Evolutionary conservation across 2,888 invertebrate species (phyloP).

Genomic region (Drosophila histrio): DNA sequence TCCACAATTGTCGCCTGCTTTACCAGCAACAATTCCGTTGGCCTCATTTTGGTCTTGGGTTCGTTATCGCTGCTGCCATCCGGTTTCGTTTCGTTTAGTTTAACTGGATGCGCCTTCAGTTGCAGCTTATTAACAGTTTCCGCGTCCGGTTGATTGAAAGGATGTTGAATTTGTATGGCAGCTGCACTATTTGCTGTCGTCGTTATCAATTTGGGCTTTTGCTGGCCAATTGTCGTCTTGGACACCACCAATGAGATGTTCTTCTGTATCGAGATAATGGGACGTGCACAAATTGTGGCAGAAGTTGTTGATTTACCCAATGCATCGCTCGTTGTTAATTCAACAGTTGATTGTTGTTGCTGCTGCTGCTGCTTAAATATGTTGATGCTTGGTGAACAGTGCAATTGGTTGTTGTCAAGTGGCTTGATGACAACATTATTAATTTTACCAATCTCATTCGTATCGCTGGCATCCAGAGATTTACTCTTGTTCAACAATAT

Average conservation of each 20-base stretch:
- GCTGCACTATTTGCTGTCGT: conserved; percentile 44
- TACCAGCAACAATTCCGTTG: conserved; percentile 38
- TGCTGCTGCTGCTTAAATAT: conserved; percentile 86
- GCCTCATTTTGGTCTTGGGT: conserved; percentile 42
- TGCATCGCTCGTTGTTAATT: conserved; percentile 17
- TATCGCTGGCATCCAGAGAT: conserved; percentile 40
- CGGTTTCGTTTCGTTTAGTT: conserved; percentile 26
- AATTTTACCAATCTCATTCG: conserved; percentile 58
- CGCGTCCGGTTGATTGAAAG: conserved; percentile 14
- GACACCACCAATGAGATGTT: conserved; percentile 73
- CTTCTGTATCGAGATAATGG: conserved; percentile 71
- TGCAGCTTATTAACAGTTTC: conserved; percentile 22
- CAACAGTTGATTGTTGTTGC: conserved; percentile 88
- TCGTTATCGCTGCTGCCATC: conserved; percentile 31
- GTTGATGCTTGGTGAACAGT: conserved; percentile 61
- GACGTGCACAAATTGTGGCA: conserved; percentile 49
- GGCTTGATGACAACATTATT: conserved; percentile 68
- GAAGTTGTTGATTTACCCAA: conserved; percentile 41
- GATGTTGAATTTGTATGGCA: conserved; percentile 50
- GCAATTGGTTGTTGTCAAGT: conserved; percentile 57
- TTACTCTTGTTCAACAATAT: conserved; percentile 66
- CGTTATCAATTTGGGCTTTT: conserved; percentile 64
- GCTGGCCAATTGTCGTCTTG: conserved; percentile 62
- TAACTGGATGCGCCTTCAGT: conserved; percentile 45
- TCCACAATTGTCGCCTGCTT: conserved; percentile 37